phyloP scores from a whole-genome alignment of 2,113 vertebrate species.

The Neogobius melanostomus region DNA sequence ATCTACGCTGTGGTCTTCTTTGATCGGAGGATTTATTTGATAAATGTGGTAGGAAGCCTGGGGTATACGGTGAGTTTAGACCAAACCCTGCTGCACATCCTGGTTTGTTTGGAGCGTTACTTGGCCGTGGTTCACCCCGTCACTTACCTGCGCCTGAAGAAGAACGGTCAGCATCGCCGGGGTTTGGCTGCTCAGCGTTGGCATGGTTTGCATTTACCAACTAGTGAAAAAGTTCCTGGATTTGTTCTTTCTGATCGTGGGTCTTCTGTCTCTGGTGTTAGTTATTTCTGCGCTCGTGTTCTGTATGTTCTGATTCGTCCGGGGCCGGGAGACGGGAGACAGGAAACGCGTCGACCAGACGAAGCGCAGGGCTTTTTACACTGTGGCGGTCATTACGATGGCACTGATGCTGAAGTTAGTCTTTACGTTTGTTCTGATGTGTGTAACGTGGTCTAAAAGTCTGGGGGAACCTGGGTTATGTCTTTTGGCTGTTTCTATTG shows the following conservation, averaged over 20 bases:
- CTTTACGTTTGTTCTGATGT: too few relatives aligned
- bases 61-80: not conserved
- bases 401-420: slow-evolving; percentile 6
- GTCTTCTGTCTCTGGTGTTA: not conserved
- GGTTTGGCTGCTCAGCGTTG: slow-evolving; percentile 25
- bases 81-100: not conserved
- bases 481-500: accelerated
- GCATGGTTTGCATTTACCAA: not conserved
- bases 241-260: too few relatives aligned
- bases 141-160: not conserved
- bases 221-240: too few relatives aligned
- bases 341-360: not conserved
- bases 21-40: not conserved
- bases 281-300: not conserved
- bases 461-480: not conserved
- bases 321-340: not conserved
- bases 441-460: not conserved
- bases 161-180: not conserved
- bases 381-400: not conserved
- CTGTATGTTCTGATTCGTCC: slow-evolving; percentile 2
- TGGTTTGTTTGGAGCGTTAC: slow-evolving; percentile 43
- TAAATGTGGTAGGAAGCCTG: too few relatives aligned
- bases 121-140: slow-evolving; percentile 37
- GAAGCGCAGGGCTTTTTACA: slow-evolving; percentile 19
- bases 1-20: too few relatives aligned